Evolutionary conservation across 2,113 vertebrate genomes (phyloP).

Genomic region (Halichoerus grypus): DNA sequence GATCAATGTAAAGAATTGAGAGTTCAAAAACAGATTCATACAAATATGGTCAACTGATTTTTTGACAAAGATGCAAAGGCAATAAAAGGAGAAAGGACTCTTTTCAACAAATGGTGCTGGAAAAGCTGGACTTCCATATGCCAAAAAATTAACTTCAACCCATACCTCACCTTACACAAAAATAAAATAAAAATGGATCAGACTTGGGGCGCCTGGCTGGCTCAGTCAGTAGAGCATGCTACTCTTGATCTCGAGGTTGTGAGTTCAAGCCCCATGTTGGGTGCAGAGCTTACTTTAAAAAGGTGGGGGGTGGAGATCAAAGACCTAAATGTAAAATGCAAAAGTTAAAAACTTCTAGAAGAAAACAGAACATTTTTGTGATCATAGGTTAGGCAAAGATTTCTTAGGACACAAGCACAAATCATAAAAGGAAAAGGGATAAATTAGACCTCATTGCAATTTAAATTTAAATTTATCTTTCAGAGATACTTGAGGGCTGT

Average conservation of each 20-base stretch:
- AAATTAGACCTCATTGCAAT: not conserved
- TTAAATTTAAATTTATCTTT: not conserved
- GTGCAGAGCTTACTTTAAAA: not conserved
- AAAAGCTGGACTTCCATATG: not conserved
- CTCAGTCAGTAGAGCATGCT: not conserved
- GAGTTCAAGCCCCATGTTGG: not conserved
- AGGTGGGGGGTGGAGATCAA: not conserved
- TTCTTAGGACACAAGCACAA: not conserved
- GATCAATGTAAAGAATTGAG: not conserved
- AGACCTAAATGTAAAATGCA: not conserved
- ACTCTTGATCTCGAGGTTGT: not conserved
- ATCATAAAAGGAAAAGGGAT: not conserved
- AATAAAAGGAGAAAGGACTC: not conserved
- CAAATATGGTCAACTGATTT: not conserved
- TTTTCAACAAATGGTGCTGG: slow-evolving; percentile 7
- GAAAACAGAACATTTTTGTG: not conserved
- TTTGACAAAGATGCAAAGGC: not conserved
- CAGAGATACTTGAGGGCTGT: not conserved
- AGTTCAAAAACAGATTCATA: not conserved
- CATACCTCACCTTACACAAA: not conserved
- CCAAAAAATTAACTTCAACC: not conserved
- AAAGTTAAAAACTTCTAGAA: not conserved
- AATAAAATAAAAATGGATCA: not conserved
- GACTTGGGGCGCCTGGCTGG: not conserved
- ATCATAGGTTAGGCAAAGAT: not conserved